phyloP scores from a whole-genome alignment of 2,797 vertebrate genomes.

The Octomys mimax region DNA sequence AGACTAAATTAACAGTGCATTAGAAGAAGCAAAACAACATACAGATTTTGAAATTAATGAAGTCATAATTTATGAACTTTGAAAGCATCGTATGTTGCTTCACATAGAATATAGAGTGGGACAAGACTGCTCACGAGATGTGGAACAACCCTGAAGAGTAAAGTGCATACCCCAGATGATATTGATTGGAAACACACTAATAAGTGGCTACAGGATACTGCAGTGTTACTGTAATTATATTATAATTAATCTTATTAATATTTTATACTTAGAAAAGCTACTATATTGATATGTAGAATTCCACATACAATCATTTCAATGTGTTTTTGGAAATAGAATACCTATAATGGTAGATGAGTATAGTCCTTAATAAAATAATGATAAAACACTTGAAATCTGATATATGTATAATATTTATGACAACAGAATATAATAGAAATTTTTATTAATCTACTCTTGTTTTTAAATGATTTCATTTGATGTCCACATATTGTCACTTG shows the following conservation, averaged over 20 bases:
- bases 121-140: too few species aligned
- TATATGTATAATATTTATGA: background rate
- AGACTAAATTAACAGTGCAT: too few species aligned
- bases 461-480: background rate
- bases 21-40: too few species aligned
- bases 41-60: too few species aligned
- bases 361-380: background rate
- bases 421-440: background rate
- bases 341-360: background rate
- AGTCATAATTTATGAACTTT: too few species aligned
- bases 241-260: background rate
- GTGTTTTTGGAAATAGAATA: background rate
- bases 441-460: background rate
- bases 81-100: too few species aligned
- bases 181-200: too few species aligned
- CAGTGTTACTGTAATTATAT: background rate
- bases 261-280: background rate
- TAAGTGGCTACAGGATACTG: too few species aligned
- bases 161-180: too few species aligned
- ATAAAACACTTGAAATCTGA: background rate
- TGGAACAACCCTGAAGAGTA: too few species aligned
- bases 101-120: too few species aligned
- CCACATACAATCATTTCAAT: background rate
- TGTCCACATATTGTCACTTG: background rate
- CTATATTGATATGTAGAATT: background rate